A percentile compares a stretch with the other conserved stretches of the same genome.
phyloP scores from a whole-genome alignment of 2,113 vertebrate genomes.

The Nothocercus nigrocapillus region DNA sequence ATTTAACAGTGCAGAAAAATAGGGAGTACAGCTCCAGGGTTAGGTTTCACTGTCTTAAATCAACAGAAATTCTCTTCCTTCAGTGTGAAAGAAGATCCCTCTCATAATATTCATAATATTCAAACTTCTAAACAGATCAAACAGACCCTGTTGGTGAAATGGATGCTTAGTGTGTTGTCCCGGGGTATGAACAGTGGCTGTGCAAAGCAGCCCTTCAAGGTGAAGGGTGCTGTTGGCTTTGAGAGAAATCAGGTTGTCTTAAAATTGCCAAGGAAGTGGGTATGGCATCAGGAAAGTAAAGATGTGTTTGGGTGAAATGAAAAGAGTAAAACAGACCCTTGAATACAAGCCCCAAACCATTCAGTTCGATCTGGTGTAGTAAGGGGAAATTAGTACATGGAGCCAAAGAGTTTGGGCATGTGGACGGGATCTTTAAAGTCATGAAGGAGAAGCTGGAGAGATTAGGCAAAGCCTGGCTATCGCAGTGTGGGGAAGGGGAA shows the following conservation, averaged over 20 bases:
- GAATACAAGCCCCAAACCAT: background rate
- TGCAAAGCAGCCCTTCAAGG: background rate
- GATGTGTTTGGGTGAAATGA: background rate
- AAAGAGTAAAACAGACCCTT: background rate
- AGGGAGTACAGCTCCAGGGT: background rate
- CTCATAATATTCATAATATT: fast-evolving
- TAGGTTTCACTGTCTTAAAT: background rate
- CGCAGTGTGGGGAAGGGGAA: background rate
- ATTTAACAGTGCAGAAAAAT: background rate
- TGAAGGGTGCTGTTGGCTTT: background rate
- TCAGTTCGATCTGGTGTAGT: background rate
- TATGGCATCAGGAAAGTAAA: fast-evolving
- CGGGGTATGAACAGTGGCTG: fast-evolving
- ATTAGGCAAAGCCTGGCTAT: background rate
- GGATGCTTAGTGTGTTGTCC: background rate
- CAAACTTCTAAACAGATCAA: background rate
- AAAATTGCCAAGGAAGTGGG: background rate
- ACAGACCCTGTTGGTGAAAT: background rate
- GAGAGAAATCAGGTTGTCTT: fast-evolving
- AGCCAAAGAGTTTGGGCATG: background rate
- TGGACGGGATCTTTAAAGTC: background rate
- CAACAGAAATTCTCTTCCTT: background rate
- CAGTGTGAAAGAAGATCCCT: background rate
- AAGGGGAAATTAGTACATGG: background rate
- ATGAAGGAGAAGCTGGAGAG: background rate